These are phyloP conservation scores for Leuciscus idus DNA, from an alignment of 2,113 vertebrate species.

Conservation along the genomic window DNA sequence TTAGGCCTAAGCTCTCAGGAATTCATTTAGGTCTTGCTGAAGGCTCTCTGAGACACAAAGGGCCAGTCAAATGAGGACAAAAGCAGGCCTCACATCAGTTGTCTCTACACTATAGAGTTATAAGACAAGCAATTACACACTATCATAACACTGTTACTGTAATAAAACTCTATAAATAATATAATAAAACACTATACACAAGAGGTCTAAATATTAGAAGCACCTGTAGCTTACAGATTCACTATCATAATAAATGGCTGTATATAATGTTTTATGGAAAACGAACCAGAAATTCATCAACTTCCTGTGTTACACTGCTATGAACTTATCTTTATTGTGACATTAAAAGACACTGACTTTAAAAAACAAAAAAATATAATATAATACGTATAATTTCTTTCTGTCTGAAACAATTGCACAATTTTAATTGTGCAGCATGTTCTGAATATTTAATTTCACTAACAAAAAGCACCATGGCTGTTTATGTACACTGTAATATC, in stretches of 20 bases:
- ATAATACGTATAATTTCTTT: too few species aligned
- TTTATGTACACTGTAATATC: background rate
- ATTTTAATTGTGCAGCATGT: background rate
- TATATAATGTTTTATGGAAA: background rate
- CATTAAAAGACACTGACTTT: background rate
- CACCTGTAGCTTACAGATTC: background rate
- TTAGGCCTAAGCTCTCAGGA: background rate
- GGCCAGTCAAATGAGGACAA: background rate
- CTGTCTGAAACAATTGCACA: background rate
- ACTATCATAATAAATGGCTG: background rate
- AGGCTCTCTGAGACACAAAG: background rate
- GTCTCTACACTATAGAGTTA: background rate
- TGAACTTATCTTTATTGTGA: background rate
- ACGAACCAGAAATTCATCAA: background rate
- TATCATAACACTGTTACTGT: background rate
- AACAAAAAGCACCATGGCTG: background rate
- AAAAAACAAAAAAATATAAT: background rate
- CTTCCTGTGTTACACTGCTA: background rate
- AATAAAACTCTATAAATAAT: background rate
- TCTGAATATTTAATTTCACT: background rate
- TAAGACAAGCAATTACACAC: background rate
- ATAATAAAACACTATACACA: background rate
- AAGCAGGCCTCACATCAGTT: background rate
- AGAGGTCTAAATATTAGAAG: background rate
- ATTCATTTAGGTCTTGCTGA: background rate